A percentile compares a stretch with the other conserved stretches of the same genome.
phyloP scores from a whole-genome alignment of 2,888 invertebrate species.

The Ormia ochracea region DNA sequence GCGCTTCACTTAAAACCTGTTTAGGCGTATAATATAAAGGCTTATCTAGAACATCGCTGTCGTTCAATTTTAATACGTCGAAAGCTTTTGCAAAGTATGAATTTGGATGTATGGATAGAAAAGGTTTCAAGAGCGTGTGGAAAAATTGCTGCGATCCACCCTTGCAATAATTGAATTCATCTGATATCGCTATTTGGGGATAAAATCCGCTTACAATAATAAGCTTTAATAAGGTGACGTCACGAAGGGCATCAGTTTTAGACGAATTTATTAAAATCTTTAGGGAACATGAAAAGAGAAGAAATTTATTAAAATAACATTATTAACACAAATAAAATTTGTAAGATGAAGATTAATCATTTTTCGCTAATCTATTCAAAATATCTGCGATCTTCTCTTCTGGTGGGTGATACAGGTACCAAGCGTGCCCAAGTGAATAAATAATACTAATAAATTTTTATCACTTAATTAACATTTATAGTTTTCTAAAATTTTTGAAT shows the following conservation, averaged over 20 bases:
- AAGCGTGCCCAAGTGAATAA: too few species aligned
- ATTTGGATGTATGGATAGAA: constrained; percentile 92
- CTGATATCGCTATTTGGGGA: constrained; percentile 96
- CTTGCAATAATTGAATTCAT: constrained; percentile 95
- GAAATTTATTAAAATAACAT: not conserved
- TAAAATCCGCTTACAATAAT: constrained; percentile 95
- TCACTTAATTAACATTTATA: too few species aligned
- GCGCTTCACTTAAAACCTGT: constrained; percentile 85
- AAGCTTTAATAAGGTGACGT: constrained; percentile 84
- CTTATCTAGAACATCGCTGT: constrained; percentile 84
- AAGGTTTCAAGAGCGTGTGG: constrained; percentile 92
- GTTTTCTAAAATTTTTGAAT: too few species aligned
- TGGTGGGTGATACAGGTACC: too few species aligned
- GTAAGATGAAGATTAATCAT: too few species aligned
- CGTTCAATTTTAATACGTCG: constrained; percentile 85
- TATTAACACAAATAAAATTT: too few species aligned
- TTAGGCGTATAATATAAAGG: constrained; percentile 81
- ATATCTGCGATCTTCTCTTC: too few species aligned
- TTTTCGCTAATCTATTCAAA: too few species aligned
- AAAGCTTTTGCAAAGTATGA: constrained; percentile 91
- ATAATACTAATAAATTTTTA: too few species aligned
- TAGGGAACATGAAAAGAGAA: too few species aligned
- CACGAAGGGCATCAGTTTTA: constrained; percentile 81
- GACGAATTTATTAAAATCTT: constrained; percentile 81
- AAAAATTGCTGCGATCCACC: constrained; percentile 87